phyloP scores from a whole-genome alignment of 2,888 invertebrate genomes.

The Agrotis exclamationis region DNA sequence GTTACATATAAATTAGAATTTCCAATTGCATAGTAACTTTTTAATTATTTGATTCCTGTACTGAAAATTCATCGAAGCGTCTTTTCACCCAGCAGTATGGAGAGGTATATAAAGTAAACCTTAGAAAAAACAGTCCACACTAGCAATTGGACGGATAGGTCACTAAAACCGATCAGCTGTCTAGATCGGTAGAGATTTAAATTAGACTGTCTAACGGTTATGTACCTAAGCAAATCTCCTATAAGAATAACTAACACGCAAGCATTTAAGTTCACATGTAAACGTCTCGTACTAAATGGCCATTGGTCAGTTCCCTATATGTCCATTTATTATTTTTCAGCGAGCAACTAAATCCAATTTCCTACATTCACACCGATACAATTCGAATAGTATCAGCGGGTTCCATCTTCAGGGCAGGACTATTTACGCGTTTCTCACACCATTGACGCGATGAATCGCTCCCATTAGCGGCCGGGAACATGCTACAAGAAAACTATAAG shows the following conservation, averaged over 20 bases:
- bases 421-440: constrained; percentile 80
- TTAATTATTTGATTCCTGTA: neutral
- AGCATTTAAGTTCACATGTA: constrained; percentile 22
- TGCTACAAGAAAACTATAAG: constrained; percentile 87
- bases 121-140: too few species aligned
- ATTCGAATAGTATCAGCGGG: constrained; percentile 74
- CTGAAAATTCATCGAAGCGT: too few species aligned
- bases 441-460: constrained; percentile 84
- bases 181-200: neutral
- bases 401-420: constrained; percentile 69
- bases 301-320: constrained; percentile 35
- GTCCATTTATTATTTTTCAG: constrained; percentile 60
- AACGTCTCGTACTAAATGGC: constrained; percentile 29
- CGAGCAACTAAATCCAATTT: constrained; percentile 64
- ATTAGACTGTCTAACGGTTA: neutral
- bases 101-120: too few species aligned
- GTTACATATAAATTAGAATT: too few species aligned
- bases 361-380: constrained; percentile 73
- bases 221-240: neutral
- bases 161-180: too few species aligned
- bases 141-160: too few species aligned
- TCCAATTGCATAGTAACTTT: too few species aligned
- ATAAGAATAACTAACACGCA: neutral
- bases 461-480: constrained; percentile 85
- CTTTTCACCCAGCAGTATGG: too few species aligned